Percentiles rank a stretch among this genome's conserved stretches.
Conservation (phyloP, 2,888 invertebrate genomes). For the Listrodromus nycthemerus region DNA sequence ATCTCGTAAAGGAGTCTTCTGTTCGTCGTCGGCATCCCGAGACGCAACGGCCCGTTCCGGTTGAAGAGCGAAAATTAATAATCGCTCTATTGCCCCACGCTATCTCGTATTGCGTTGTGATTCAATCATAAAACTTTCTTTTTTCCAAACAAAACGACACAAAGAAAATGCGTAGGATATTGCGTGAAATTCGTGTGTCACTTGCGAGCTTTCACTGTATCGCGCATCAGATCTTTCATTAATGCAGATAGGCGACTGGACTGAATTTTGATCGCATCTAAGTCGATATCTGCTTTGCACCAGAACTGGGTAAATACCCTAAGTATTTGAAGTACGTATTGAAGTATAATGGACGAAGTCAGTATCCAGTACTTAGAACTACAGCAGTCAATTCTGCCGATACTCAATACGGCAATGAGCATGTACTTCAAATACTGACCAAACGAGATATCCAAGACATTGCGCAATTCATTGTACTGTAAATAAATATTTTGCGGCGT, state of each 20-base stretch:
- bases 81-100: background rate
- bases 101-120: background rate
- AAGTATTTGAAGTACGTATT: too few relatives aligned
- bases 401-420: too few relatives aligned
- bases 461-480: background rate
- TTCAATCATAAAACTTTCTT: background rate
- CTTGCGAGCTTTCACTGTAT: background rate
- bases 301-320: too few relatives aligned
- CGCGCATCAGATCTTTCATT: background rate
- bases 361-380: background rate
- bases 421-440: too few relatives aligned
- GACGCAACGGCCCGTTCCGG: background rate
- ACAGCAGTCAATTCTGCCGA: too few relatives aligned
- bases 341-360: too few relatives aligned
- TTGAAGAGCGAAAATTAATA: background rate
- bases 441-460: slow-evolving; percentile 20
- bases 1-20: background rate
- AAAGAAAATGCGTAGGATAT: background rate
- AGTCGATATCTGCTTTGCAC: too few relatives aligned
- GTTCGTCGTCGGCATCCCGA: background rate
- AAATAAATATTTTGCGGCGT: background rate
- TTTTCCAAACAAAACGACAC: background rate
- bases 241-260: background rate
- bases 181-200: background rate
- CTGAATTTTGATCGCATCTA: background rate